phyloP scores from a whole-genome alignment of 2,888 invertebrate species.

The Brenthis hecate region DNA sequence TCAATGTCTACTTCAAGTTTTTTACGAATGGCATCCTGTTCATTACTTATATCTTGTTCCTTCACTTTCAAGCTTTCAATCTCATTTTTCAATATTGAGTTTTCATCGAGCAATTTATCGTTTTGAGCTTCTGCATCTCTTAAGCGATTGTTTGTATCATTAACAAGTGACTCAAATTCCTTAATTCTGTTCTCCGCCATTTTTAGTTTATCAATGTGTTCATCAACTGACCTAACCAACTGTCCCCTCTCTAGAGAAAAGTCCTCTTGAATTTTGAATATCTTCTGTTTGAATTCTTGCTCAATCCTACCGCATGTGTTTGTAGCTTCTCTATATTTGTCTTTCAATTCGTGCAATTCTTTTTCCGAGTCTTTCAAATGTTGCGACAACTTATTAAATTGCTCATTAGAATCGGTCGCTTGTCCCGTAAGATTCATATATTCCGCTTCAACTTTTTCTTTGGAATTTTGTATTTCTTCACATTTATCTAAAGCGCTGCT shows the following conservation, averaged over 20 bases:
- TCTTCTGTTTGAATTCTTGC: constrained; percentile 75
- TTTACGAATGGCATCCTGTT: constrained; percentile 64
- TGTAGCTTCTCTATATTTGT: constrained; percentile 69
- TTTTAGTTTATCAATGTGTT: constrained; percentile 64
- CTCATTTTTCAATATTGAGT: constrained; percentile 69
- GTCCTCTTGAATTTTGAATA: constrained; percentile 73
- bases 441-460: constrained; percentile 83
- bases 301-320: constrained; percentile 71
- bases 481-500: constrained; percentile 81
- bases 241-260: constrained; percentile 66
- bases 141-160: constrained; percentile 56
- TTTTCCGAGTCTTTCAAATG: constrained; percentile 82
- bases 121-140: constrained; percentile 60
- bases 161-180: constrained; percentile 57
- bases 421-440: constrained; percentile 82
- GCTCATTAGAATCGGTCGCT: constrained; percentile 83
- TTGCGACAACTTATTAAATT: constrained; percentile 80
- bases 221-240: constrained; percentile 62
- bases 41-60: constrained; percentile 64
- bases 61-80: constrained; percentile 65
- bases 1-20: constrained; percentile 73
- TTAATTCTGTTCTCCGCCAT: constrained; percentile 63
- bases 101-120: constrained; percentile 70
- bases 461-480: constrained; percentile 79
- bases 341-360: constrained; percentile 77